Conservation (phyloP, 2,113 vertebrate species). For the Archocentrus centrarchus region DNA sequence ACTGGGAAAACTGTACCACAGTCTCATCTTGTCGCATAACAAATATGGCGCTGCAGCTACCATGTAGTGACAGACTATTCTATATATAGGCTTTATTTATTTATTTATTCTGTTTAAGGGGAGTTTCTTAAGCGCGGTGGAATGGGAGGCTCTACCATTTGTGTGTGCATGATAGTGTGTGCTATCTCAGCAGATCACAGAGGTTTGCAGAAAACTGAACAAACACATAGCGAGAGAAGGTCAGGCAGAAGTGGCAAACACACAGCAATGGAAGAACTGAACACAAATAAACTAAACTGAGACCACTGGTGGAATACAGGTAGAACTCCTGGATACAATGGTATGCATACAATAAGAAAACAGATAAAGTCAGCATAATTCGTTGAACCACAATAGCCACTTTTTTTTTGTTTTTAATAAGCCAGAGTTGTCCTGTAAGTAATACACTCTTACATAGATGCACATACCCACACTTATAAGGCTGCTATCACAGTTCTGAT, state of each 20-base stretch:
- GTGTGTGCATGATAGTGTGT: background rate
- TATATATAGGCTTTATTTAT: conserved; percentile 21
- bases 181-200: conserved; percentile 24
- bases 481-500: conserved; percentile 46
- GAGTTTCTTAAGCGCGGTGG: conserved; percentile 15
- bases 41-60: background rate
- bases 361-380: background rate
- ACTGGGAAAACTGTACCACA: background rate
- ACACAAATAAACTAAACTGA: conserved; percentile 51
- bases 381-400: background rate
- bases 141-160: background rate
- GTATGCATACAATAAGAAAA: conserved; percentile 13
- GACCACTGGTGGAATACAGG: conserved; percentile 25
- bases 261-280: conserved; percentile 17
- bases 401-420: background rate
- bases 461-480: conserved; percentile 9
- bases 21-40: background rate
- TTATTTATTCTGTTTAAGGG: conserved; percentile 50
- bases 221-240: conserved; percentile 32
- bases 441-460: background rate
- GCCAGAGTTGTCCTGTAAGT: background rate
- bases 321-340: conserved; percentile 23
- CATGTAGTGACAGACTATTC: background rate
- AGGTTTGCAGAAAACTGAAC: conserved; percentile 35
- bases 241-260: conserved; percentile 43